A percentile compares a stretch with the other conserved stretches of the same genome.
Conservation (phyloP, 2,888 invertebrate genomes). For the Caenorhabditis sinica region DNA sequence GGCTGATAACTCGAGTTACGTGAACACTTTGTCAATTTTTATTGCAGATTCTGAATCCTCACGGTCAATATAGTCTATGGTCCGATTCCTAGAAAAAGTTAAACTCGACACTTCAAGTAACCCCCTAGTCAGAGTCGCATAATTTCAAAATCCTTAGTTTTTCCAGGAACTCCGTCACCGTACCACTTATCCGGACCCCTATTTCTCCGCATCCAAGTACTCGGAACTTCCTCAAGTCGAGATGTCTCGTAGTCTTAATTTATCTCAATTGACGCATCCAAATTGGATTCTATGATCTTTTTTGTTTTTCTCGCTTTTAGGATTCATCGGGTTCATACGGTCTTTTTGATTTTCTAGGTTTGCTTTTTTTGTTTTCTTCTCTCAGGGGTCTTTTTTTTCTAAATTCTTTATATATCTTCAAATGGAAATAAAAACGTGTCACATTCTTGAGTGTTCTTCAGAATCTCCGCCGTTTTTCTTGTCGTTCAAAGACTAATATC, state of each 20-base stretch:
- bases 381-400: conserved; percentile 24
- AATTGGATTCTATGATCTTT: conserved; percentile 54
- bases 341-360: conserved; percentile 27
- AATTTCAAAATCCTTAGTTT: neutral
- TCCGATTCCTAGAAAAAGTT: too few species aligned
- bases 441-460: conserved; percentile 4
- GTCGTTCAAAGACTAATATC: conserved; percentile 44
- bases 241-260: conserved; percentile 34
- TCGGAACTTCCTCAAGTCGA: conserved; percentile 65
- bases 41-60: too few species aligned
- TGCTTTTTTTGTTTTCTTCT: conserved; percentile 2
- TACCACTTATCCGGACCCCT: conserved; percentile 15
- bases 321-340: conserved; percentile 31
- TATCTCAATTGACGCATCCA: conserved; percentile 55
- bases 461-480: neutral
- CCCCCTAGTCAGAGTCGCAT: too few species aligned
- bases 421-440: conserved; percentile 12
- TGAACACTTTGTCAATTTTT: too few species aligned
- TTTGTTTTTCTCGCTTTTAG: neutral
- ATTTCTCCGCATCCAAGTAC: conserved; percentile 51
- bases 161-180: conserved; percentile 66
- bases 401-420: neutral
- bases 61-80: too few species aligned
- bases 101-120: too few species aligned
- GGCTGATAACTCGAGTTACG: too few species aligned